Evolutionary conservation across 2,113 vertebrate species (phyloP).

Genomic region (Catharus minimus): DNA sequence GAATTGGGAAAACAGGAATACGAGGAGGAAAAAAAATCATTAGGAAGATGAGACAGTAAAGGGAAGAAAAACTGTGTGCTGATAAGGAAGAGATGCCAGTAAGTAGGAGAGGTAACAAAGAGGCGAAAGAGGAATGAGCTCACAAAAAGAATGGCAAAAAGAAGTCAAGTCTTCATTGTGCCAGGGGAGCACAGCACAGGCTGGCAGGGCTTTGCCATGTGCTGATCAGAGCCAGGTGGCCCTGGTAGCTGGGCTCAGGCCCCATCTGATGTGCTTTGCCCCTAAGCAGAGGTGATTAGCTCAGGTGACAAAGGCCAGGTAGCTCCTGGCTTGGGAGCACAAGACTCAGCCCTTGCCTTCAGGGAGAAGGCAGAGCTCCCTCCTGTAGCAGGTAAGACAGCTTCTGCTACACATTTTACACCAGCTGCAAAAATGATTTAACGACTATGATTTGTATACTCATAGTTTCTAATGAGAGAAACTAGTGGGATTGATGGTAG

Average conservation of each 20-base stretch:
- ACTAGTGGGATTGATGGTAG: background rate
- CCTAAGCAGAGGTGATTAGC: background rate
- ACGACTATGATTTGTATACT: background rate
- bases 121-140: background rate
- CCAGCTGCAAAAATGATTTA: background rate
- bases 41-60: background rate
- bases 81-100: background rate
- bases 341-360: background rate
- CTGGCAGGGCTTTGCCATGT: rapidly evolving
- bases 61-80: background rate
- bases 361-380: background rate
- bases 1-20: background rate
- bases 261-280: background rate
- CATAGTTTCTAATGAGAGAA: background rate
- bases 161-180: background rate
- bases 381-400: background rate
- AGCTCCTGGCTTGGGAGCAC: background rate
- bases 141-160: background rate
- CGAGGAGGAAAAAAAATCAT: background rate
- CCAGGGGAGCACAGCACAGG: background rate
- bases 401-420: background rate
- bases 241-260: background rate
- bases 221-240: background rate
- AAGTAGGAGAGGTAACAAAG: background rate
- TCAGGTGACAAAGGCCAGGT: background rate